Percentiles rank a stretch among this genome's conserved stretches.
phyloP scores from a whole-genome alignment of 2,888 invertebrate genomes.

The Hemicrepidius hirtus region DNA sequence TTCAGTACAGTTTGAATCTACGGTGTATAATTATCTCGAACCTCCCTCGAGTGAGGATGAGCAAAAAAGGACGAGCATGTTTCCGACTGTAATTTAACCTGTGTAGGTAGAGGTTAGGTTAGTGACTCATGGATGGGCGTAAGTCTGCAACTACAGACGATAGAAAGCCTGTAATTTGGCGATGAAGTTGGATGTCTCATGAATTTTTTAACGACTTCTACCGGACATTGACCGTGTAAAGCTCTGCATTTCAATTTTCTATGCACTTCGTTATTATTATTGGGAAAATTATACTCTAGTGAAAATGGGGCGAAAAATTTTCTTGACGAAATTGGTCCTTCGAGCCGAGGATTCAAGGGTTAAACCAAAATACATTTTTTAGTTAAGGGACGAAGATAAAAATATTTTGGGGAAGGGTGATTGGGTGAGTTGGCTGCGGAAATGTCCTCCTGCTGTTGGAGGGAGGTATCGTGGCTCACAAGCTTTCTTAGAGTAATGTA shows the following conservation, averaged over 20 bases:
- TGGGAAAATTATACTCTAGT: no score
- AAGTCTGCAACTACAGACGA: conserved; percentile 38
- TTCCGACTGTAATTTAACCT: conserved; percentile 24
- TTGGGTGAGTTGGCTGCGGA: no score
- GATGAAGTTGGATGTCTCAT: conserved; percentile 37
- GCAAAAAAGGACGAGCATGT: conserved; percentile 2
- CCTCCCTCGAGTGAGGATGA: neutral
- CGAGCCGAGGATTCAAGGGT: no score
- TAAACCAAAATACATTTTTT: no score
- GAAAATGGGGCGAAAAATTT: no score
- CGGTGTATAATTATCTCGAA: conserved; percentile 2
- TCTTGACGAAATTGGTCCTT: no score
- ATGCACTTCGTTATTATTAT: neutral
- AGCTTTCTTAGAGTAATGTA: no score
- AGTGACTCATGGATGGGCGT: conserved; percentile 42
- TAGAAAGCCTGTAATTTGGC: conserved; percentile 42
- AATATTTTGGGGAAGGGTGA: no score
- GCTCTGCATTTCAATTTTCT: neutral
- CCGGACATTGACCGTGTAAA: conserved; percentile 35
- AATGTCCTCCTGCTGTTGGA: no score
- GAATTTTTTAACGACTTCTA: conserved; percentile 37
- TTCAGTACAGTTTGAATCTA: neutral
- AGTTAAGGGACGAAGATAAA: no score
- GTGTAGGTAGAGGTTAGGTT: conserved; percentile 30
- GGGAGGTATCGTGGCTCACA: no score